Percentiles rank a stretch among this genome's conserved stretches.
Conservation (phyloP, 1,140 invertebrate genomes). For the Pseudachorutes palmiensis region DNA sequence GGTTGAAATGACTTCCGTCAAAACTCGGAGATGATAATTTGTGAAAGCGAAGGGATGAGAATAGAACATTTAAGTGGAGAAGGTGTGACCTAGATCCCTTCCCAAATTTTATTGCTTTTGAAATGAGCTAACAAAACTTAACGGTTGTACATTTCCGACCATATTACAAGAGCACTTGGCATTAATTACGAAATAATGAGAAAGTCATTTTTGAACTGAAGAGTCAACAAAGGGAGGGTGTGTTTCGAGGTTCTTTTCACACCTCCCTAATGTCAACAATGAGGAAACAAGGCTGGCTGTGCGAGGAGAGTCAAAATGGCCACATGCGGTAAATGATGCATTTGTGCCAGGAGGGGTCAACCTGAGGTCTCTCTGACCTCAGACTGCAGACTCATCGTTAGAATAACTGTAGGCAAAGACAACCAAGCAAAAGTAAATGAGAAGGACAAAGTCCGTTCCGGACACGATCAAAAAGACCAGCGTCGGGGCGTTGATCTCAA, state of each 20-base stretch:
- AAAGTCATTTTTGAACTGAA: constrained; percentile 4
- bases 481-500: constrained; percentile 22
- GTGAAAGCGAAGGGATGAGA: constrained; percentile 5
- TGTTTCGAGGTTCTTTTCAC: background rate
- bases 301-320: background rate
- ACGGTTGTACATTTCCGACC: background rate
- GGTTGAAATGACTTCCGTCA: too few species aligned
- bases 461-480: constrained; percentile 24
- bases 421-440: constrained; percentile 24
- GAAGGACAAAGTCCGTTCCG: constrained; percentile 26
- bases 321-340: background rate
- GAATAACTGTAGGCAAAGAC: constrained; percentile 22
- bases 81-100: constrained; percentile 7
- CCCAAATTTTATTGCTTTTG: constrained; percentile 3
- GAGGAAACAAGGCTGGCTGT: background rate
- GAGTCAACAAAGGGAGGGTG: too few species aligned
- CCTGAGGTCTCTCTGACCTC: background rate
- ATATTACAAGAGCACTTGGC: background rate
- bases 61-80: too few species aligned
- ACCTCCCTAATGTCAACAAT: background rate
- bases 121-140: constrained; percentile 6
- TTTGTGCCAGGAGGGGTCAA: background rate
- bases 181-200: constrained; percentile 10
- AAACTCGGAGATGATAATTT: background rate
- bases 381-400: background rate